Evolutionary conservation across 1,140 invertebrate species (phyloP).

Genomic region (Drosophila repletoides): DNA sequence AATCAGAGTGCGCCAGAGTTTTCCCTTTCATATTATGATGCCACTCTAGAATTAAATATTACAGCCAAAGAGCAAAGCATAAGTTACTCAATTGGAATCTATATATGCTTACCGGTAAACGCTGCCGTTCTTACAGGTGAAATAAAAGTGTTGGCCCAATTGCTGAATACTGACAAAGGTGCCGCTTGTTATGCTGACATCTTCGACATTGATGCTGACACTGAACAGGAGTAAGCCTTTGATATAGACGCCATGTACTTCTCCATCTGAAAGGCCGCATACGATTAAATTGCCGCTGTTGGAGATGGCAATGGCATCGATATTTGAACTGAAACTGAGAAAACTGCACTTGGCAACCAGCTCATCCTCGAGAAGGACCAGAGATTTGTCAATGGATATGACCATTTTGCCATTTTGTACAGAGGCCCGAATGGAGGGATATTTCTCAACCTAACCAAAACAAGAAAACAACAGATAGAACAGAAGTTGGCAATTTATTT

Average conservation of each 20-base stretch:
- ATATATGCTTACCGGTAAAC: conserved; percentile 56
- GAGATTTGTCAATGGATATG: conserved; percentile 70
- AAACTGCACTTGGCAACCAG: conserved; percentile 68
- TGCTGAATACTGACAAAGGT: conserved; percentile 66
- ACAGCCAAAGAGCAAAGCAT: too few species aligned
- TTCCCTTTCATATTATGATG: too few species aligned
- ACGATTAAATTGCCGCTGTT: conserved; percentile 70
- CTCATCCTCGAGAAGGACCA: conserved; percentile 77
- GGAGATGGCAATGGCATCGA: conserved; percentile 70
- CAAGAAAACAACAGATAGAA: neutral
- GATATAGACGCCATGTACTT: conserved; percentile 74
- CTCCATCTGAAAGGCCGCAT: conserved; percentile 71
- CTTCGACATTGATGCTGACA: conserved; percentile 60
- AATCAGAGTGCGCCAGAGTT: too few species aligned
- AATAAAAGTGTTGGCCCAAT: conserved; percentile 53
- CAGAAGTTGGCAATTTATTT: neutral
- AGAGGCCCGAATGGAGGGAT: conserved; percentile 57
- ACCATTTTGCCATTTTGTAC: conserved; percentile 73
- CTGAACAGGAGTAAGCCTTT: conserved; percentile 72
- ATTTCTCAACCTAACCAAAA: conserved; percentile 48
- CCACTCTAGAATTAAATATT: too few species aligned
- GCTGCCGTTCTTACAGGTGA: conserved; percentile 72
- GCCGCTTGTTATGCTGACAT: conserved; percentile 44
- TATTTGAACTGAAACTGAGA: conserved; percentile 58
- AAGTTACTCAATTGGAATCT: too few species aligned